phyloP scores from a whole-genome alignment of 2,113 vertebrate species.

The Gracilinanus agilis region DNA sequence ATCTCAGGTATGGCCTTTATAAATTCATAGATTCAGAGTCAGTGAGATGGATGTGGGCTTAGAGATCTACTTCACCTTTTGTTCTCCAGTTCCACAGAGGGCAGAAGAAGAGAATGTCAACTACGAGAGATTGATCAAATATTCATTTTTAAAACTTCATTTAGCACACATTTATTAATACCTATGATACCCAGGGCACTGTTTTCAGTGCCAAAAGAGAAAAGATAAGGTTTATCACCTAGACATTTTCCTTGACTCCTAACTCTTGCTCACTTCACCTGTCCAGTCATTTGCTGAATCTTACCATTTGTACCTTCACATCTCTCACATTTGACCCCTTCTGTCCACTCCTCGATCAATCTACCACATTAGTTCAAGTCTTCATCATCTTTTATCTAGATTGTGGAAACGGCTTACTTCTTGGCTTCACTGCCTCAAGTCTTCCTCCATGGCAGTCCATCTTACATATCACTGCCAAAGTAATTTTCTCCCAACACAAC shows the following conservation, averaged over 20 bases:
- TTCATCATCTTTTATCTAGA: neutral
- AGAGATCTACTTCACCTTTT: neutral
- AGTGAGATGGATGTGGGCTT: neutral
- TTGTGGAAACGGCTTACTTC: neutral
- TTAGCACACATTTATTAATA: neutral
- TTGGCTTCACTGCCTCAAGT: neutral
- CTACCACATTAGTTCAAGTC: neutral
- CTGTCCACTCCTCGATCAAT: neutral
- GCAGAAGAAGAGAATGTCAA: neutral
- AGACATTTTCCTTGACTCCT: neutral
- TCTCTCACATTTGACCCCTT: neutral
- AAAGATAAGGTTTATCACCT: neutral
- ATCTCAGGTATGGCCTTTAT: neutral
- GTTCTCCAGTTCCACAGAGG: neutral
- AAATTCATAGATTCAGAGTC: neutral
- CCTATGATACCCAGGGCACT: neutral
- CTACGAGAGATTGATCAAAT: neutral
- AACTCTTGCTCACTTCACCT: neutral
- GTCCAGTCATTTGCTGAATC: neutral
- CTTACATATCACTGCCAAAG: neutral
- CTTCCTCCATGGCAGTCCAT: neutral
- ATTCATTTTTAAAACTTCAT: neutral
- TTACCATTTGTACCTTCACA: neutral
- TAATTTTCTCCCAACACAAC: neutral
- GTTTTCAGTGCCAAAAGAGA: neutral